phyloP scores from a whole-genome alignment of 2,797 vertebrate species.

The Melanotaenia nigrans region DNA sequence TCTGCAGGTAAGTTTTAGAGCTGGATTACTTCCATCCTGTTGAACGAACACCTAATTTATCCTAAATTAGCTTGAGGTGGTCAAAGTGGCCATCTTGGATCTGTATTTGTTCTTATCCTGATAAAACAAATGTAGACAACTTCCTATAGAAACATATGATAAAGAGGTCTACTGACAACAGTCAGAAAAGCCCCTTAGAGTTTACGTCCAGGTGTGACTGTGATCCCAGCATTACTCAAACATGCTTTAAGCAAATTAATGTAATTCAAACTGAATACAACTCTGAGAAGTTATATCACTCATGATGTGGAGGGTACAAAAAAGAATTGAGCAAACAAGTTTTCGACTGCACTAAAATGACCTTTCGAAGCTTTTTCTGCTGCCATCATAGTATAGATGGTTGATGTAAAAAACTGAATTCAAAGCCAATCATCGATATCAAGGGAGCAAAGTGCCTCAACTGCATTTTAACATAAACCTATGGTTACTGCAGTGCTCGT shows the following conservation, averaged over 20 bases:
- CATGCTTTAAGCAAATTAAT: conserved; percentile 67
- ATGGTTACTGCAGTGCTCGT: conserved; percentile 62
- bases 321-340: conserved; percentile 16
- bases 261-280: conserved; percentile 71
- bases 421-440: conserved; percentile 58
- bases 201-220: conserved; percentile 42
- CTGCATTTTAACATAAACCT: conserved; percentile 48
- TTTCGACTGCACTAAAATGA: conserved; percentile 44
- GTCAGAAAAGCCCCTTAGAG: conserved; percentile 37
- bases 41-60: conserved; percentile 38
- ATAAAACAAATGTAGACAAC: conserved; percentile 38
- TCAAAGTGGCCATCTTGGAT: conserved; percentile 38
- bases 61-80: conserved; percentile 34
- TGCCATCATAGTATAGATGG: conserved; percentile 43
- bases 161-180: conserved; percentile 36
- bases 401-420: conserved; percentile 48
- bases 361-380: conserved; percentile 56
- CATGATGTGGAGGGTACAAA: conserved; percentile 23
- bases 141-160: conserved; percentile 54
- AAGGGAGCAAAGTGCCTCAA: conserved; percentile 52
- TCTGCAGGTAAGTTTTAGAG: conserved; percentile 50
- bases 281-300: conserved; percentile 59
- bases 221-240: conserved; percentile 57
- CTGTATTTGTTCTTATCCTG: conserved; percentile 28
- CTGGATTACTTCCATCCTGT: conserved; percentile 40